Evolutionary conservation across 2,113 vertebrate genomes (phyloP).

Genomic region (Stegastes partitus): DNA sequence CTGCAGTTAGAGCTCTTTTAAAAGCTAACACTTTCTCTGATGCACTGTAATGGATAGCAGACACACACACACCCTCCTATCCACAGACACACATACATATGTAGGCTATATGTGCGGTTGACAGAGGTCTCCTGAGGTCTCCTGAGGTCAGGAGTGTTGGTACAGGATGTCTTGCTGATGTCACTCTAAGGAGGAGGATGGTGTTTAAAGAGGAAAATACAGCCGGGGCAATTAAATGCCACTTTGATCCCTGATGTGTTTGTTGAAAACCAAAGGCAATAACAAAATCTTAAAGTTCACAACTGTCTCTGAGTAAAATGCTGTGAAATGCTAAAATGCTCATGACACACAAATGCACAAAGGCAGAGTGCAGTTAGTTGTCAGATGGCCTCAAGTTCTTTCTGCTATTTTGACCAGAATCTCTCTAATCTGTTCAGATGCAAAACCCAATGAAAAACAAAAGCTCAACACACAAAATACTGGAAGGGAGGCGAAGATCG

Average conservation of each 20-base stretch:
- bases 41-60: constrained; percentile 66
- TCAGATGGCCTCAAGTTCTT: constrained; percentile 7
- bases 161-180: constrained; percentile 67
- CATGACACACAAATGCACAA: constrained; percentile 1
- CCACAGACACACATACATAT: constrained; percentile 18
- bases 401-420: constrained; percentile 4
- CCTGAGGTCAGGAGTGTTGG: constrained; percentile 43
- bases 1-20: constrained; percentile 53
- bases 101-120: constrained; percentile 21
- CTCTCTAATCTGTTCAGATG: constrained; percentile 23
- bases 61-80: constrained; percentile 17
- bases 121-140: constrained; percentile 52
- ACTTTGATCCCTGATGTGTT: constrained; percentile 45
- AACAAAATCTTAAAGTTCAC: background rate
- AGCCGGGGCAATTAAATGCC: constrained; percentile 38
- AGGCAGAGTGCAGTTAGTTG: background rate
- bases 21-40: constrained; percentile 70
- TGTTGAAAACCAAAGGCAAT: constrained; percentile 15
- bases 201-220: constrained; percentile 32
- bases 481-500: no score
- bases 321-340: no score
- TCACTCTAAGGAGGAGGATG: constrained; percentile 38
- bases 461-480: background rate
- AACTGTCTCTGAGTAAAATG: constrained; percentile 4
- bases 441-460: constrained; percentile 24